Percentiles rank a stretch among this genome's conserved stretches.
Evolutionary conservation across 2,113 vertebrate genomes (phyloP).

Genomic region (Aramus guarauna): DNA sequence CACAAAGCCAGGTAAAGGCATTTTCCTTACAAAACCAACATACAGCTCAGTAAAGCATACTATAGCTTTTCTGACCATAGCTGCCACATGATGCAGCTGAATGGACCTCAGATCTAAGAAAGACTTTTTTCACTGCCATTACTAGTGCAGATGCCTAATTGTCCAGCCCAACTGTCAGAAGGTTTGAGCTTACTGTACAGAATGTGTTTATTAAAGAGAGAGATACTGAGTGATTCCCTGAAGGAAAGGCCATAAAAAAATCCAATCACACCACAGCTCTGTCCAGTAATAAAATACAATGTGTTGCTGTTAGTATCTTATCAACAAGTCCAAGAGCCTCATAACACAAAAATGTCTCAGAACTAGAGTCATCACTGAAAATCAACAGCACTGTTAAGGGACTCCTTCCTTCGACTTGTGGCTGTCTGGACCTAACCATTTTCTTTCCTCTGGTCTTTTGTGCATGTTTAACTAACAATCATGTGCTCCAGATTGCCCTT

Average conservation of each 20-base stretch:
- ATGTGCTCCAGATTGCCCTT: not conserved
- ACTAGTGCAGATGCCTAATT: not conserved
- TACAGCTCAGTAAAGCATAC: not conserved
- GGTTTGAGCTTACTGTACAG: not conserved
- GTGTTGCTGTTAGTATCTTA: not conserved
- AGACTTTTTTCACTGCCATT: not conserved
- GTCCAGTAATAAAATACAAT: not conserved
- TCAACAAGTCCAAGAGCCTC: not conserved
- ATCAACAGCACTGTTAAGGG: not conserved
- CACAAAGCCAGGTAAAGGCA: accelerated
- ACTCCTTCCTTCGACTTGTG: not conserved
- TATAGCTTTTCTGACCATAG: not conserved
- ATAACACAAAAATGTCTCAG: not conserved
- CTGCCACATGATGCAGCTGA: not conserved
- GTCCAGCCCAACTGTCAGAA: not conserved
- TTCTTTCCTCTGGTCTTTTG: not conserved
- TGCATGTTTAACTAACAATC: slow-evolving; percentile 8
- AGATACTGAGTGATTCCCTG: not conserved
- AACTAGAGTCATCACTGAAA: not conserved
- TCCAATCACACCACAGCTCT: not conserved
- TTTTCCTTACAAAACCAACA: not conserved
- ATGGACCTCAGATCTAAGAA: not conserved
- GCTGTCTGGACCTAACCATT: not conserved
- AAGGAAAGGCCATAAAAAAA: not conserved
- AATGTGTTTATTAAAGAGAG: not conserved